Percentiles rank a stretch among this genome's conserved stretches.
These are phyloP conservation scores for Aleiodes leptofemur DNA, from an alignment of 2,888 invertebrate genomes.

Conservation along the genomic window DNA sequence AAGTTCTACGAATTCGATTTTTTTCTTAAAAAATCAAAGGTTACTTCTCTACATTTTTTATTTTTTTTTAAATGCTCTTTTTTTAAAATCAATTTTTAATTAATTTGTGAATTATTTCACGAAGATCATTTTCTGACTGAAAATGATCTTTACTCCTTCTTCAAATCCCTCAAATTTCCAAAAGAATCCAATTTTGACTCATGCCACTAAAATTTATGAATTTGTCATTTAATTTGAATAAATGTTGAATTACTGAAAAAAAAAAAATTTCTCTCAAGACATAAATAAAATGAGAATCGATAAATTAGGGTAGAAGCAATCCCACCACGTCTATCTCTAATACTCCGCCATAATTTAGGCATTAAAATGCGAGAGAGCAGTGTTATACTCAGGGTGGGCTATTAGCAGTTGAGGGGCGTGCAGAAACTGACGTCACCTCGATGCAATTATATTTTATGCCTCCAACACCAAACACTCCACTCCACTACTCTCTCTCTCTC, in stretches of 20 bases:
- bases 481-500: slow-evolving; percentile 44
- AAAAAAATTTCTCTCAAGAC: not conserved
- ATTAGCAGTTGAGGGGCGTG: slow-evolving; percentile 69
- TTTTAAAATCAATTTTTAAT: too few species aligned
- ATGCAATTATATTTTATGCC: slow-evolving; percentile 75
- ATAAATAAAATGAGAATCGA: slow-evolving; percentile 26
- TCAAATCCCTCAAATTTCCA: too few species aligned
- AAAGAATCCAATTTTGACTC: not conserved
- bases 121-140: too few species aligned
- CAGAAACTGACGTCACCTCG: slow-evolving; percentile 69
- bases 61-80: too few species aligned
- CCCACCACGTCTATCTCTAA: slow-evolving; percentile 67
- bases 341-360: slow-evolving; percentile 72
- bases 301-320: slow-evolving; percentile 27
- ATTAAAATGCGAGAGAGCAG: slow-evolving; percentile 72
- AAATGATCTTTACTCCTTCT: too few species aligned
- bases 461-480: slow-evolving; percentile 65
- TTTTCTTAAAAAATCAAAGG: not conserved
- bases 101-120: too few species aligned
- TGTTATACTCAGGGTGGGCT: slow-evolving; percentile 62
- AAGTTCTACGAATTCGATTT: too few species aligned
- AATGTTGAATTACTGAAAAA: slow-evolving; percentile 16
- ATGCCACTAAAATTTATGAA: slow-evolving; percentile 9
- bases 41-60: too few species aligned
- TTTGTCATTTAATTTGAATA: not conserved